A percentile compares a stretch with the other conserved stretches of the same genome.
Conservation (phyloP, 2,113 vertebrate species). For the Calyptomena viridis region DNA sequence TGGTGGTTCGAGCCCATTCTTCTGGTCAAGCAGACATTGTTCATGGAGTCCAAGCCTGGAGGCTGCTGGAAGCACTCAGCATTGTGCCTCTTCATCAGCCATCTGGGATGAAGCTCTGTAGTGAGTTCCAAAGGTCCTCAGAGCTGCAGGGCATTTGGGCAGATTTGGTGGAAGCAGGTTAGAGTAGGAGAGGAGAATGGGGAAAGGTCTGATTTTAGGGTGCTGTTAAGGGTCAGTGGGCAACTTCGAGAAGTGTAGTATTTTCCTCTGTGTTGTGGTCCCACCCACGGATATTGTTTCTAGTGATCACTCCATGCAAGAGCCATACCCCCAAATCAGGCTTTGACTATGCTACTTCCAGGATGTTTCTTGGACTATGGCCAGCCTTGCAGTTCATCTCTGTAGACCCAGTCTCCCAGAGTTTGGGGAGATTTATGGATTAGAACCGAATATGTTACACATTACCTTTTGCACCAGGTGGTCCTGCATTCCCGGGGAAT, state of each 20-base stretch:
- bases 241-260: not conserved
- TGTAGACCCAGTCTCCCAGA: not conserved
- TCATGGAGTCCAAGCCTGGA: accelerated
- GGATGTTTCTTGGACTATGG: not conserved
- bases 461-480: conserved; percentile 24
- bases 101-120: not conserved
- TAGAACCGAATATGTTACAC: not conserved
- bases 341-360: not conserved
- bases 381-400: not conserved
- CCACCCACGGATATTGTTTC: not conserved
- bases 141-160: not conserved
- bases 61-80: not conserved
- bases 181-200: not conserved
- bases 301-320: not conserved
- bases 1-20: not conserved
- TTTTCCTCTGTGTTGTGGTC: not conserved
- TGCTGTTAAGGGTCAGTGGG: not conserved
- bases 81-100: not conserved
- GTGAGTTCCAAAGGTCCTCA: not conserved
- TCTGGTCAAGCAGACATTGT: not conserved
- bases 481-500: not conserved
- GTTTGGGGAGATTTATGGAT: not conserved
- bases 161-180: not conserved
- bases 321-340: not conserved
- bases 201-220: not conserved